A percentile compares a stretch with the other conserved stretches of the same genome.
Evolutionary conservation across 1,140 invertebrate genomes (phyloP).

Genomic region (Triops longicaudatus): DNA sequence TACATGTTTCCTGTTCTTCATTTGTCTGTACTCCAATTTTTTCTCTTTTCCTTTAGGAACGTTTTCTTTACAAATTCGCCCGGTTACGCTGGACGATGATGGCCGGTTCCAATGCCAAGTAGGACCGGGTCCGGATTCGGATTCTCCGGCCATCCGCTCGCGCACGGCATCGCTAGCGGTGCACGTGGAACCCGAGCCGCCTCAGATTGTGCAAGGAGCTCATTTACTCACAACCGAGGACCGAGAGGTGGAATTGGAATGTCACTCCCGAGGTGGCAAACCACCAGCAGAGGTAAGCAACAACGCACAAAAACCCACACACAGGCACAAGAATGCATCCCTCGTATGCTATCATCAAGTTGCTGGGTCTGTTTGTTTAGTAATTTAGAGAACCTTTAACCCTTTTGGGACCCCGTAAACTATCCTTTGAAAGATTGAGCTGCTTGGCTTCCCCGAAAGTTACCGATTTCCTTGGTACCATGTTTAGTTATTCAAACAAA

Average conservation of each 20-base stretch:
- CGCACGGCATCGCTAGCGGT: constrained; percentile 74
- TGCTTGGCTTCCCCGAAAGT: no score
- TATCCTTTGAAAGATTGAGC: no score
- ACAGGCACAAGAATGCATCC: constrained; percentile 23
- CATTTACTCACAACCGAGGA: constrained; percentile 76
- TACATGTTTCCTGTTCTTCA: constrained; percentile 20
- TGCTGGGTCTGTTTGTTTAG: no score
- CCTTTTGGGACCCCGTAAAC: no score
- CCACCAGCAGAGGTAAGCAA: constrained; percentile 81
- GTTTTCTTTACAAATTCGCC: constrained; percentile 74
- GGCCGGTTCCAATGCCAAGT: constrained; percentile 87
- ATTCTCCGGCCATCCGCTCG: constrained; percentile 67
- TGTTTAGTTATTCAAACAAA: no score
- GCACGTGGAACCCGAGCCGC: constrained; percentile 76
- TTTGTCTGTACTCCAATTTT: not conserved
- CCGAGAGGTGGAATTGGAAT: constrained; percentile 77
- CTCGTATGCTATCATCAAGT: not conserved
- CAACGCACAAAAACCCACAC: constrained; percentile 30
- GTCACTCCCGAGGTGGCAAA: constrained; percentile 78
- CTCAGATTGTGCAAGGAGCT: constrained; percentile 72
- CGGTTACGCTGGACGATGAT: constrained; percentile 81
- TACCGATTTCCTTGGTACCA: no score
- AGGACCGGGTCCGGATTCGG: constrained; percentile 49
- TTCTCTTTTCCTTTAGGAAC: constrained; percentile 56
- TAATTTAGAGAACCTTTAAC: no score